Evolutionary conservation across 2,888 invertebrate species (phyloP), one percentile per base, ranked within the genome.

Genomic region (Chrysolina oricalcia): DNA sequence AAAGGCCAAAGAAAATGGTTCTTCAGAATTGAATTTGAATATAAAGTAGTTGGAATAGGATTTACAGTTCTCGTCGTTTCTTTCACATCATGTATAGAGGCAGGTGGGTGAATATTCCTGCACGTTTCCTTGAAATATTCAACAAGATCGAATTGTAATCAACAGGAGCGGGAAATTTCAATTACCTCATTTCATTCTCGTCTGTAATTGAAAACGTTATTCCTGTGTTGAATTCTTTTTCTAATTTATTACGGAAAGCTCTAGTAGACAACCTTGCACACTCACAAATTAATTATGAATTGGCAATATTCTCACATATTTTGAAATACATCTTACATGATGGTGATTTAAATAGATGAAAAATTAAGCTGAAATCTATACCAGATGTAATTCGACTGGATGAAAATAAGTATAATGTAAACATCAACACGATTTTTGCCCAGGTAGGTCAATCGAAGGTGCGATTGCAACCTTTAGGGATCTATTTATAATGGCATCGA

Each of bases 21-120:
- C 53, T 53, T 9, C 5, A 53, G 53, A 53, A 19, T 53, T 19
- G 53, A 19, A 53, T 53, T 53, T 53, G 53, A 53, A 53, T 53
- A 53, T 19, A 19, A 53, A 53, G 53, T 53, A 10, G 53, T 9
- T 21, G 13, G 19, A 43, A 43, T 9, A 11, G 21, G 19, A 43
- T 13, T 43, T 43, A 43, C 15, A 43, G 3, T 43, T 15, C 15
- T 15, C 43, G 15, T 43, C 43, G 43, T 43, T 15, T 43, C 43
- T 43, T 43, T 5, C 15, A 43, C 43, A 9, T 15, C 1, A 8
- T 43, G 15, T 2, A 15, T 43, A 8, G 2, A 43, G 43, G 43
- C 43, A 43, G 43, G 43, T 43, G 43, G 11, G 1, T 43, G 11
- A 15, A 43, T 43, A 43, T 15, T 43, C 43, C 43, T 43, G 15